Conservation (phyloP, 2,888 invertebrate genomes). For the Chalcosyrphus nemorum region DNA sequence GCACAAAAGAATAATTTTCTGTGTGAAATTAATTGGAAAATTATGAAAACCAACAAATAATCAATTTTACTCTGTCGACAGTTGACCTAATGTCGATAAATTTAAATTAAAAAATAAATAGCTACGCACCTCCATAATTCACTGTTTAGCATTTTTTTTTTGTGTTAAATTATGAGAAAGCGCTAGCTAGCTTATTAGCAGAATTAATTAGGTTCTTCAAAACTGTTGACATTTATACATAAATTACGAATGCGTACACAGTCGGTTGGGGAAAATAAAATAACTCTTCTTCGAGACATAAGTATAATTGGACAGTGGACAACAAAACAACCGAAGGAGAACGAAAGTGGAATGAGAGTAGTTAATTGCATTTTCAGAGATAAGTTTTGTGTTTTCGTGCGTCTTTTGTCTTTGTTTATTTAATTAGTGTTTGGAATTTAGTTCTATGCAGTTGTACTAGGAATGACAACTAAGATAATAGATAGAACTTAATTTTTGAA, state of each 20-base stretch:
- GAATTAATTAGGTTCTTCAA: constrained; percentile 3
- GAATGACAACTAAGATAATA: background rate
- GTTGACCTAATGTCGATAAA: background rate
- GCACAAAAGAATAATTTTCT: background rate
- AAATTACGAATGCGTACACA: background rate
- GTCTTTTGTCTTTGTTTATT: background rate
- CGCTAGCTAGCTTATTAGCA: background rate
- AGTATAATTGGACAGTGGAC: background rate
- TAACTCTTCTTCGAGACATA: background rate
- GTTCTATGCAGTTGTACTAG: background rate
- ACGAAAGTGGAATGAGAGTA: background rate
- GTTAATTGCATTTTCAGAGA: background rate
- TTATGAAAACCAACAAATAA: background rate
- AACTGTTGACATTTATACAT: background rate
- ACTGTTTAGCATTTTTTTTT: background rate
- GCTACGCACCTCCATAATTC: background rate
- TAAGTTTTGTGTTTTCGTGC: background rate
- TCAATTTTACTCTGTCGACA: background rate
- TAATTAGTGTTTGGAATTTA: background rate
- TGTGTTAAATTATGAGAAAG: background rate
- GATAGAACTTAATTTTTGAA: background rate
- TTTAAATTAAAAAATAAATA: background rate
- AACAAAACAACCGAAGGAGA: background rate
- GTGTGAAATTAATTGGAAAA: background rate
- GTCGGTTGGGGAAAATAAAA: background rate